phyloP scores from a whole-genome alignment of 2,888 invertebrate genomes.

The Galerucella calmariensis region DNA sequence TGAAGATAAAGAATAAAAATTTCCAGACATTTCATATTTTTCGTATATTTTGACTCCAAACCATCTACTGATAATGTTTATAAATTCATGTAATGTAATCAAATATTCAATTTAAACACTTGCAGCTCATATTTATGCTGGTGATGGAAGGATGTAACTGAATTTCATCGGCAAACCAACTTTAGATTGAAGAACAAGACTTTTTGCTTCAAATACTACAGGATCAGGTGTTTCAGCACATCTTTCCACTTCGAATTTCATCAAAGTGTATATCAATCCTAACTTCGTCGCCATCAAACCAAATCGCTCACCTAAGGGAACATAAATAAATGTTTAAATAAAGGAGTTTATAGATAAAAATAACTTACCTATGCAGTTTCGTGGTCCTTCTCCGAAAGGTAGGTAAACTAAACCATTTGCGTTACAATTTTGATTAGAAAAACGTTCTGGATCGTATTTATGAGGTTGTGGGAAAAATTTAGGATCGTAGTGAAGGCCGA shows the following conservation, averaged over 20 bases:
- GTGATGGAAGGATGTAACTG: constrained; percentile 9
- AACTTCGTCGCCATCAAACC: constrained; percentile 47
- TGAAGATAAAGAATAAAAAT: too few relatives aligned
- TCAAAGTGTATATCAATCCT: constrained; percentile 45
- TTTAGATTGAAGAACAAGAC: constrained; percentile 45
- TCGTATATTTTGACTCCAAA: too few relatives aligned
- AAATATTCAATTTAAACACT: too few relatives aligned
- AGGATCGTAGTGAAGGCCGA: constrained; percentile 53
- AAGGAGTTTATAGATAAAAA: too few relatives aligned
- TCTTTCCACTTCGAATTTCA: constrained; percentile 47
- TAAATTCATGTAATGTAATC: too few relatives aligned
- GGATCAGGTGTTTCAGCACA: constrained; percentile 47
- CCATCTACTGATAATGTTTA: too few relatives aligned
- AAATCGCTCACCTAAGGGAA: constrained; percentile 49
- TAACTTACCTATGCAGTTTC: constrained; percentile 54
- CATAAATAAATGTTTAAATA: constrained; percentile 2
- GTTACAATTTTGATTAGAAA: constrained; percentile 46
- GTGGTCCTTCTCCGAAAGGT: constrained; percentile 55
- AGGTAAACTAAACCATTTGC: constrained; percentile 50
- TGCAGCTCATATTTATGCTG: neutral
- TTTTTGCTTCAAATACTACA: constrained; percentile 47
- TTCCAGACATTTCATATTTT: too few relatives aligned
- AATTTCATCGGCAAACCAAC: constrained; percentile 49
- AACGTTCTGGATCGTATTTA: constrained; percentile 54
- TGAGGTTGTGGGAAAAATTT: constrained; percentile 54